Evolutionary conservation across 2,888 invertebrate genomes (phyloP).

Genomic region (Tholera decimalis): DNA sequence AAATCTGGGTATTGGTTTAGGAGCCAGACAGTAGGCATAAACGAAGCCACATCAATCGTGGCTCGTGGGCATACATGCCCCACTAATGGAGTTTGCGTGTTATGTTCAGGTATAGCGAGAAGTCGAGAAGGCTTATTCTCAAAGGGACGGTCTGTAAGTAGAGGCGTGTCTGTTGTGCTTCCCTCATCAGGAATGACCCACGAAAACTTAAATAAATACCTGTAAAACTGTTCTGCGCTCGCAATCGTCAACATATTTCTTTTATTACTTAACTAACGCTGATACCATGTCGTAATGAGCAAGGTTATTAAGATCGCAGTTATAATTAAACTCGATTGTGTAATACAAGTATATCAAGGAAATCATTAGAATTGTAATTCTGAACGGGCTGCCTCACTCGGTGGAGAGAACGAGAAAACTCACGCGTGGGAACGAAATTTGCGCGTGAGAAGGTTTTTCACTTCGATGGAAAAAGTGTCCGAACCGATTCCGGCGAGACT

Average conservation of each 20-base stretch:
- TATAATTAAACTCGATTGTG: slow-evolving; percentile 50
- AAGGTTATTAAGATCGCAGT: slow-evolving; percentile 36
- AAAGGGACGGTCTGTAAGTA: slow-evolving; percentile 25
- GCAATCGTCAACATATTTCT: slow-evolving; percentile 19
- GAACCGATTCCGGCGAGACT: slow-evolving; percentile 74
- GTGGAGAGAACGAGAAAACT: slow-evolving; percentile 81
- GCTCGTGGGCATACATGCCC: slow-evolving; percentile 34
- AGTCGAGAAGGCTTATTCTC: slow-evolving; percentile 38
- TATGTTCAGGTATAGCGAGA: slow-evolving; percentile 36
- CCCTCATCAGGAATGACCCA: slow-evolving; percentile 26
- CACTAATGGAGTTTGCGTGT: slow-evolving; percentile 59
- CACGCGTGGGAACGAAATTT: slow-evolving; percentile 88
- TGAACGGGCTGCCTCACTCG: slow-evolving; percentile 63
- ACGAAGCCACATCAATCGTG: slow-evolving; percentile 19
- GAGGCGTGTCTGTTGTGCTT: slow-evolving; percentile 17
- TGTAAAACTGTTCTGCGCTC: slow-evolving; percentile 10
- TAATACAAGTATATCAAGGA: slow-evolving; percentile 45
- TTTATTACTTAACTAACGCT: slow-evolving; percentile 29
- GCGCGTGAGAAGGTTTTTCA: slow-evolving; percentile 85
- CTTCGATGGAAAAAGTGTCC: slow-evolving; percentile 77
- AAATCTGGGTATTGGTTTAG: slow-evolving; percentile 9
- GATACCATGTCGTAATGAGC: slow-evolving; percentile 21
- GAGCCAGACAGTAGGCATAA: background rate
- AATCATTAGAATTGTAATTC: slow-evolving; percentile 60
- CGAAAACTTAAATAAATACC: slow-evolving; percentile 37